Evolutionary conservation across 2,113 vertebrate genomes (phyloP).

Genomic region (Rhineura floridana): DNA sequence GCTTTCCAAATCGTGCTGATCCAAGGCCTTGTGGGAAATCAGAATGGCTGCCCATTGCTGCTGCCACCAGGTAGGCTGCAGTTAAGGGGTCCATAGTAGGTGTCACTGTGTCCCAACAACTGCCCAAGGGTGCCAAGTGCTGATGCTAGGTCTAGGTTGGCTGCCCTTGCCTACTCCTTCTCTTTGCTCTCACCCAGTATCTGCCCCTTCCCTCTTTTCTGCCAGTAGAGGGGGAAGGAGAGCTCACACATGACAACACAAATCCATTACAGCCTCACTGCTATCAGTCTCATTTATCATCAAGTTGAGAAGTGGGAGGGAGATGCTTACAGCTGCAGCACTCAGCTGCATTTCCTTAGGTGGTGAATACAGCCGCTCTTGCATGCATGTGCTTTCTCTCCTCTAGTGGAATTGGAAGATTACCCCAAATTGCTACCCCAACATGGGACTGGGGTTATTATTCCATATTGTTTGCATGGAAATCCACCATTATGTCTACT

Average conservation of each 20-base stretch:
- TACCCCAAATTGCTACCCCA: neutral
- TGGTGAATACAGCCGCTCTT: neutral
- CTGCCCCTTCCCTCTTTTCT: neutral
- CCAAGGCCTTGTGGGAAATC: neutral
- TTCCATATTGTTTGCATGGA: neutral
- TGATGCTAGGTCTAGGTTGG: neutral
- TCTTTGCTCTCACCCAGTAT: neutral
- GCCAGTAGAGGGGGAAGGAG: neutral
- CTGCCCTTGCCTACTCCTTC: neutral
- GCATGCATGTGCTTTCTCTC: neutral
- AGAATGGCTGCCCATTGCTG: neutral
- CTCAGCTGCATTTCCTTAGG: neutral
- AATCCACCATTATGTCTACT: neutral
- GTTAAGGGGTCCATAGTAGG: neutral
- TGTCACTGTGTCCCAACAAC: neutral
- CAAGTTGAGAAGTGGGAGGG: neutral
- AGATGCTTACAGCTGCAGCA: neutral
- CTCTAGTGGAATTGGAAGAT: neutral
- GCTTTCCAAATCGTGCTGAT: neutral
- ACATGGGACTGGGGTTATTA: too few species aligned
- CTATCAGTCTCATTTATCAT: neutral
- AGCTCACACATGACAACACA: neutral
- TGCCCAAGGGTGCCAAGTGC: neutral
- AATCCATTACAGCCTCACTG: neutral
- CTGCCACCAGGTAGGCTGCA: neutral